A percentile compares a stretch with the other conserved stretches of the same genome.
Evolutionary conservation across 2,888 invertebrate species (phyloP).

Genomic region (Pristionchus mayeri): DNA sequence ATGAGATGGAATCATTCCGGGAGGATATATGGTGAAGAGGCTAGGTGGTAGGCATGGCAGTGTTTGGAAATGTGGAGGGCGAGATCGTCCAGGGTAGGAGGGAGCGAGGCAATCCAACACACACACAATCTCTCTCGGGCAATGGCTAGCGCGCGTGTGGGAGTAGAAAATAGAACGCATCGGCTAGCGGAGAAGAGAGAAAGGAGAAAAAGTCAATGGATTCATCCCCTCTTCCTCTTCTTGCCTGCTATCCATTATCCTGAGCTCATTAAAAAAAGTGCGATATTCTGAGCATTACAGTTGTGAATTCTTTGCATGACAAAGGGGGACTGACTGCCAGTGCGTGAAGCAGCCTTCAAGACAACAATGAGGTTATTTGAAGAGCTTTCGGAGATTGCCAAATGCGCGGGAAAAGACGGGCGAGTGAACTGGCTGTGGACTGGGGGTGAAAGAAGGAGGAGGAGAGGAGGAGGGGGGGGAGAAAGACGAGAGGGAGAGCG

Average conservation of each 20-base stretch:
- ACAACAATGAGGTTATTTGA: too few relatives aligned
- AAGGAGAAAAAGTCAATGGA: conserved; percentile 12
- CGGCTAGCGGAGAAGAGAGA: background rate
- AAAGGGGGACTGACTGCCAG: too few relatives aligned
- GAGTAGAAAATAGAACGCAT: conserved; percentile 8
- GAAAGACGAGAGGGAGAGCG: background rate
- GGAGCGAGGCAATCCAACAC: background rate
- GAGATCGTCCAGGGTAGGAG: background rate
- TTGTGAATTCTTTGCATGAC: too few relatives aligned
- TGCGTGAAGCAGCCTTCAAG: too few relatives aligned
- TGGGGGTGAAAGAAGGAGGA: conserved; percentile 5
- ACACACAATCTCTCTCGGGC: background rate
- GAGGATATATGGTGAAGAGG: too few relatives aligned
- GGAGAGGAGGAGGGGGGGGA: background rate
- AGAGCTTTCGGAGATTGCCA: background rate
- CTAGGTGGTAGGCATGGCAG: too few relatives aligned
- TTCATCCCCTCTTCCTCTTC: background rate
- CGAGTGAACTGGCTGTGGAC: conserved; percentile 13
- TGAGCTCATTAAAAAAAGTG: background rate
- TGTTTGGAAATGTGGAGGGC: too few relatives aligned
- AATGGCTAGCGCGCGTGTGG: background rate
- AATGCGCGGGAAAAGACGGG: conserved; percentile 13
- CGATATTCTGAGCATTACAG: too few relatives aligned
- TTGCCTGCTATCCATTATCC: background rate
- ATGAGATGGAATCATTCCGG: too few relatives aligned